These are phyloP conservation scores for Hyperoodon ampullatus DNA, from an alignment of 2,113 vertebrate species.

Conservation along the genomic window DNA sequence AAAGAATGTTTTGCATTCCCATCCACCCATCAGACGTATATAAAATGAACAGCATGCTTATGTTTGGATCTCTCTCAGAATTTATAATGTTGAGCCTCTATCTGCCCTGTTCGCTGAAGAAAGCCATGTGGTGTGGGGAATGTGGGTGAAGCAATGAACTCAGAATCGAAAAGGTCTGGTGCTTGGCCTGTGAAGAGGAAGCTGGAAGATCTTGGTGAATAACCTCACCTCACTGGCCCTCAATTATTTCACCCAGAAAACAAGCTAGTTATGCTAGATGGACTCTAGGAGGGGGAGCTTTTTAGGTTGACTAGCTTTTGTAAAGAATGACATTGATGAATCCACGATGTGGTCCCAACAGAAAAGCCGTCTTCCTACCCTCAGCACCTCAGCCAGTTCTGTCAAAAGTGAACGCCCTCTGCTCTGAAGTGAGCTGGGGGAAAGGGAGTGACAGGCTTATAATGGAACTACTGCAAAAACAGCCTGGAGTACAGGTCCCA, in stretches of 20 bases:
- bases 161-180: neutral
- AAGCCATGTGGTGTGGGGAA: fast-evolving
- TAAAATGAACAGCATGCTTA: neutral
- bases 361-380: neutral
- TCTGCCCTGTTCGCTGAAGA: neutral
- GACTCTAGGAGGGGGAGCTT: neutral
- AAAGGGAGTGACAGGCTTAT: fast-evolving
- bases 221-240: neutral
- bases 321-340: neutral
- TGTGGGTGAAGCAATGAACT: neutral
- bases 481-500: too few species aligned
- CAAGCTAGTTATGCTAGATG: fast-evolving
- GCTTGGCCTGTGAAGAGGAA: neutral
- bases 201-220: neutral
- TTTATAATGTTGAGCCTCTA: neutral
- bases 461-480: neutral
- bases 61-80: neutral
- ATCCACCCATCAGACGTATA: too few species aligned
- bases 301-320: neutral
- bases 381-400: neutral
- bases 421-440: fast-evolving
- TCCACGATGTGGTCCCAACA: neutral
- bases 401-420: neutral
- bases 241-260: neutral
- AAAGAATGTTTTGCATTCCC: neutral